phyloP scores from a whole-genome alignment of 35 echinoderm and acorn worm genomes.

The Lytechinus variegatus region DNA sequence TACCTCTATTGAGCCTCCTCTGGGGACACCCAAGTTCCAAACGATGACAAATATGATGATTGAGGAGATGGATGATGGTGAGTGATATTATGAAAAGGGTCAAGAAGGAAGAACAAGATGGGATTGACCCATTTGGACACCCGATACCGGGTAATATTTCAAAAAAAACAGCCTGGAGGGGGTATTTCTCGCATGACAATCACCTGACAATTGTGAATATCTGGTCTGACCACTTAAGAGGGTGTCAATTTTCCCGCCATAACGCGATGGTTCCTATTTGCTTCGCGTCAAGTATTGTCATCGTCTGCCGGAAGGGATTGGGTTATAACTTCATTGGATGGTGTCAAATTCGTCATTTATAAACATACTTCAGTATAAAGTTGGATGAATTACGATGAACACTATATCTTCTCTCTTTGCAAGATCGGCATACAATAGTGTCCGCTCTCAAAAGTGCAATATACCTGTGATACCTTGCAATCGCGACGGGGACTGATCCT shows the following conservation, averaged over 20 bases:
- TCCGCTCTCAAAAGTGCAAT: background rate
- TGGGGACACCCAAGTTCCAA: background rate
- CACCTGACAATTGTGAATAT: constrained; percentile 12
- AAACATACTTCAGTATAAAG: background rate
- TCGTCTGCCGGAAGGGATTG: background rate
- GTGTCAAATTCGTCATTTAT: background rate
- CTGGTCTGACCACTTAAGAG: background rate
- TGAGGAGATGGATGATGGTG: background rate
- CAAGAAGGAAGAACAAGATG: background rate
- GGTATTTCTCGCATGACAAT: background rate
- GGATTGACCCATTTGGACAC: constrained; percentile 16
- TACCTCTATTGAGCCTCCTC: background rate
- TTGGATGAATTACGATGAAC: background rate
- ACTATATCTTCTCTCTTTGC: background rate
- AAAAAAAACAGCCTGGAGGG: background rate
- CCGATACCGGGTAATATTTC: background rate
- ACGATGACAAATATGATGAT: constrained; percentile 12
- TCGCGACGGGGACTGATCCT: too few relatives aligned
- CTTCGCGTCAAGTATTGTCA: background rate
- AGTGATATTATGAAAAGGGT: background rate
- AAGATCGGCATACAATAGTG: background rate
- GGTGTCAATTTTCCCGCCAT: background rate
- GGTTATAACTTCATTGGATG: background rate
- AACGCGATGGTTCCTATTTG: background rate
- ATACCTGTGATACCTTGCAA: background rate